A percentile compares a stretch with the other conserved stretches of the same genome.
Evolutionary conservation across 2,113 vertebrate genomes (phyloP).

Genomic region (Phalacrocorax carbo): DNA sequence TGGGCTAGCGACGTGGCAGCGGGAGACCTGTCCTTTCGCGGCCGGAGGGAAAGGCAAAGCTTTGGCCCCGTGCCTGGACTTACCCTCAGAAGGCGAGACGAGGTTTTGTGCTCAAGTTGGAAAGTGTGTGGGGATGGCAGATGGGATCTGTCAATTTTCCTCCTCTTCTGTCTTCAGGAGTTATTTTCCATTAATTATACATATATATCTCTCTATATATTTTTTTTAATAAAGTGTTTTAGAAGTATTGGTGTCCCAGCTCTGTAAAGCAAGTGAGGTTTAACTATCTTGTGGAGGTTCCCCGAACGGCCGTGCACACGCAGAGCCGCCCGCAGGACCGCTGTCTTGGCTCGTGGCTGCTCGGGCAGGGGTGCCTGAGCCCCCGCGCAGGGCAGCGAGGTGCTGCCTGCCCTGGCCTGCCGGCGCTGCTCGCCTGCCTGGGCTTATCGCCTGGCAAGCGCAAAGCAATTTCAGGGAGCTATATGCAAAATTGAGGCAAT

Average conservation of each 20-base stretch:
- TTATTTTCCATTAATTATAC: neutral
- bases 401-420: neutral
- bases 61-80: conserved; percentile 69
- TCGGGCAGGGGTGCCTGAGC: neutral
- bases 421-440: neutral
- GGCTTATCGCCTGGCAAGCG: neutral
- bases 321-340: neutral
- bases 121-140: conserved; percentile 15
- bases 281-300: neutral
- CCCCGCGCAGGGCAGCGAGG: neutral
- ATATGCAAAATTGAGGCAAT: neutral
- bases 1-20: conserved; percentile 65
- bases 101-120: conserved; percentile 29
- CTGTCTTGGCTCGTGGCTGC: neutral
- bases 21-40: conserved; percentile 47
- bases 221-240: neutral
- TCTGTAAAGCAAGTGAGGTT: neutral
- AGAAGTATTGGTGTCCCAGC: neutral
- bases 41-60: conserved; percentile 63
- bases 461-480: neutral
- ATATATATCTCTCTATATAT: too few species aligned
- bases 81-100: conserved; percentile 61
- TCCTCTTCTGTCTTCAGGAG: neutral
- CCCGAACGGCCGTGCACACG: fast-evolving
- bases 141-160: conserved; percentile 8